These are phyloP conservation scores for Cotesia congregata DNA, from an alignment of 2,888 invertebrate genomes.

Conservation along the genomic window DNA sequence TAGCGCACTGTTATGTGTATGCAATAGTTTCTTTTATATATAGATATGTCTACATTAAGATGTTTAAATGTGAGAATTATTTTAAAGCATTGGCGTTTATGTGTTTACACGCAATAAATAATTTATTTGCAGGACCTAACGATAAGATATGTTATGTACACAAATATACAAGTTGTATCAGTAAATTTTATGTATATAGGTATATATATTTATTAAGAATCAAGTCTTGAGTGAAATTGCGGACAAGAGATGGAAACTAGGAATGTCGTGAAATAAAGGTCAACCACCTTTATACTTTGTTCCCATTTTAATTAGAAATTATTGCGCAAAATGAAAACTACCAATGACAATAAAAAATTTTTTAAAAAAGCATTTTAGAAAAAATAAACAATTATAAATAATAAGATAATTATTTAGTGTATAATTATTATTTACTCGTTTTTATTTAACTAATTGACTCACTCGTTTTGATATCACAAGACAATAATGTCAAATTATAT, in stretches of 20 bases:
- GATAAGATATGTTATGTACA: background rate
- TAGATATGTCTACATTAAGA: background rate
- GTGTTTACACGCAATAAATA: conserved; percentile 17
- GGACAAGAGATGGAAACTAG: conserved; percentile 2
- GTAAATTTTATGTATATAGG: background rate
- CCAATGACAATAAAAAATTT: background rate
- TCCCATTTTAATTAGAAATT: background rate
- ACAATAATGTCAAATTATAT: background rate
- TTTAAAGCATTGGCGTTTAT: conserved; percentile 17
- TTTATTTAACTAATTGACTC: background rate
- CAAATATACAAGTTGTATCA: background rate
- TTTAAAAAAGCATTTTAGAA: background rate
- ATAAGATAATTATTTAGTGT: too few species aligned
- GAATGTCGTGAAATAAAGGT: background rate
- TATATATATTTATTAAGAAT: conserved; percentile 14
- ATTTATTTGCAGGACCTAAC: conserved; percentile 10
- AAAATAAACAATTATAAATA: background rate
- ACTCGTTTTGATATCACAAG: background rate
- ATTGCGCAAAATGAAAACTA: background rate
- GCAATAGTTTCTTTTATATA: conserved; percentile 4
- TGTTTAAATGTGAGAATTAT: conserved; percentile 6
- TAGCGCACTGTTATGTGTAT: background rate
- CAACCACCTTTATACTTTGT: conserved; percentile 6
- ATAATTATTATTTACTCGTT: too few species aligned
- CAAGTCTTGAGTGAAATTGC: conserved; percentile 15